Conservation (phyloP, 2,113 vertebrate genomes). For the Neodon shergylaensis region DNA sequence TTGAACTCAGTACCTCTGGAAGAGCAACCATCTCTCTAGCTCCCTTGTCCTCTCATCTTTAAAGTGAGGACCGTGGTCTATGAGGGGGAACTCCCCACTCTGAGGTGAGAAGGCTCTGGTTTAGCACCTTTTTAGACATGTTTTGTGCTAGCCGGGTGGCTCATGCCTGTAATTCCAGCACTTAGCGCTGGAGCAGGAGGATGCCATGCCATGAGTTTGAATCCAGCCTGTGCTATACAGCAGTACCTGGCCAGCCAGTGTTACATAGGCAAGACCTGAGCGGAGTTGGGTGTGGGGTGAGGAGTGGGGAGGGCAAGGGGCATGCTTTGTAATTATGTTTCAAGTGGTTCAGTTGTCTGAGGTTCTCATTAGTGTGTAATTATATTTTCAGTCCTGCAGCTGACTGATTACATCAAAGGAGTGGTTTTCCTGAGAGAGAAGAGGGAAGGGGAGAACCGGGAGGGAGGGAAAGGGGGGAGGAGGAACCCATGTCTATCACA, state of each 20-base stretch:
- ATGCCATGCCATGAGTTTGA: not conserved
- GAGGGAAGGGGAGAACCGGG: not conserved
- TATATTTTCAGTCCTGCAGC: not conserved
- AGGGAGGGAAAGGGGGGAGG: no score
- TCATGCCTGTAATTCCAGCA: not conserved
- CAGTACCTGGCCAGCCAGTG: not conserved
- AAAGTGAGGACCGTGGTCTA: not conserved
- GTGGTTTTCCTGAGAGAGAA: not conserved
- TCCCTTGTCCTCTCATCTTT: not conserved
- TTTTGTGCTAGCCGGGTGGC: not conserved
- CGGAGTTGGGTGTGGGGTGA: no score
- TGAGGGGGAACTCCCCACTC: not conserved
- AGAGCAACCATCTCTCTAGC: no score
- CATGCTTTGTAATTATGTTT: not conserved
- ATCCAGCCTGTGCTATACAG: not conserved
- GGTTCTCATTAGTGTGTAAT: not conserved
- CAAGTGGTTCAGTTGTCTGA: not conserved
- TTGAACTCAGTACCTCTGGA: no score
- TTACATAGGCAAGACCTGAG: not conserved
- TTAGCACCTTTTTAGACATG: not conserved
- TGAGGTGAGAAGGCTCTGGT: not conserved
- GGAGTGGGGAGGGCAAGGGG: no score
- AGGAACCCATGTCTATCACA: not conserved
- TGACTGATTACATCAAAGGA: not conserved
- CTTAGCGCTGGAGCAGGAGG: not conserved